Evolutionary conservation across 2,888 invertebrate genomes (phyloP), one percentile per base, ranked within the genome.

Genomic region (Epistrophe grossulariae): DNA sequence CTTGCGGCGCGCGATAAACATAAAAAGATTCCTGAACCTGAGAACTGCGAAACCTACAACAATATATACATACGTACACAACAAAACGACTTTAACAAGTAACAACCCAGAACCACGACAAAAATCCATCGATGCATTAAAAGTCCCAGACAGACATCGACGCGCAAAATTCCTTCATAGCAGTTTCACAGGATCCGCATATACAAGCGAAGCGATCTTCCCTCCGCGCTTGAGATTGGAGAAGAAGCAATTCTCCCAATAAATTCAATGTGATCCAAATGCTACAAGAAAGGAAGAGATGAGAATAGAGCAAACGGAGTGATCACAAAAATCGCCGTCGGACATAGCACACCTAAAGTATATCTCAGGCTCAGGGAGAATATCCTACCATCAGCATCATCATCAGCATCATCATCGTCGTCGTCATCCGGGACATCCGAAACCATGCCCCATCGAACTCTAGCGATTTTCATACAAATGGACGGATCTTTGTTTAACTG

Each of bases 51-150:
- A 59, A 38, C 50, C 43, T 73, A 78, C 72, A 72, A 59, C 73
- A 50, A 45, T 48, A 50, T 24, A 48, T 62, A 40, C 31, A 31
- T 31, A 31, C 31, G 7, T 31, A 35, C 35, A 35, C 15, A 59
- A 15, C n/a, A 64, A 64, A 28, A 59, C 43, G 28, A 38, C 40
- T 57, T 35, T 60, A 77, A 73, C 45, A 59, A 48, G 35, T 60
- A 77, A 73, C 45, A 59, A 48, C 38, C 57, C 40, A 79, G 59
- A 82, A 71, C 82, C 60, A 87, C 79, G 83, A 83, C 66, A 83
- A 83, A 83, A 48, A 87, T 79, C 74, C 87, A 79, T 87, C 83
- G 87, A 87, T 79, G 87, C 87, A 83, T 87, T 87, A 87, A 82
- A 60, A 79, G 79, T 83, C 77, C 43, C 87, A 87, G 85, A 87